Evolutionary conservation across 2,797 vertebrate species (phyloP).

Genomic region (Erethizon dorsatum): DNA sequence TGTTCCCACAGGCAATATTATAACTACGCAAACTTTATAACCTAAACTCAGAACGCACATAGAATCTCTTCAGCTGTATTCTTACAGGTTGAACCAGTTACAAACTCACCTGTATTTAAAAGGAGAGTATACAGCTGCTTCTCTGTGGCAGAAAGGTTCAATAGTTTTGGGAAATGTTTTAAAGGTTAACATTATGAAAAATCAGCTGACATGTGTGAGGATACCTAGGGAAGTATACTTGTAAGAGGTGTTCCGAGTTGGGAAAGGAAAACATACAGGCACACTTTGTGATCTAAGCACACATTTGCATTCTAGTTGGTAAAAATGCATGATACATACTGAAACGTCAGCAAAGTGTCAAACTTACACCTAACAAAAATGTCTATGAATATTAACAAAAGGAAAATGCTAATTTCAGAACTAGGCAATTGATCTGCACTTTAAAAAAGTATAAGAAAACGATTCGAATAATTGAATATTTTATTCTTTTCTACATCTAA

Average conservation of each 20-base stretch:
- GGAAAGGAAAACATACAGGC: not conserved
- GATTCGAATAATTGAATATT: slow-evolving; percentile 19
- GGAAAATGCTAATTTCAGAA: not conserved
- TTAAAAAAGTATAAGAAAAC: not conserved
- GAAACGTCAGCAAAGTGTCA: not conserved
- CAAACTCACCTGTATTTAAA: not conserved
- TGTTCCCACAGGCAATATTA: not conserved
- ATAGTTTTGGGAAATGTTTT: not conserved
- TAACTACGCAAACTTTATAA: not conserved
- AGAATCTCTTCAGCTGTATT: not conserved
- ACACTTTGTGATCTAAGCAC: not conserved
- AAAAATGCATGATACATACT: not conserved
- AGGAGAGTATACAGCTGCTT: fast-evolving
- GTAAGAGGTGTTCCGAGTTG: fast-evolving
- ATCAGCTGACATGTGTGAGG: not conserved
- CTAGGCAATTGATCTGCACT: not conserved
- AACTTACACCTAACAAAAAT: not conserved
- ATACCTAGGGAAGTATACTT: not conserved
- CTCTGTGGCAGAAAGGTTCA: not conserved
- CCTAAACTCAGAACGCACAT: not conserved
- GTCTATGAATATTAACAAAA: not conserved
- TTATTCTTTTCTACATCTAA: not conserved
- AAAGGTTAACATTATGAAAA: not conserved
- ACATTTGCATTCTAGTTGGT: not conserved
- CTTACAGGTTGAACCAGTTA: not conserved